Evolutionary conservation across 1,140 invertebrate species (phyloP).

Genomic region (Lamellibrachia luymesi): DNA sequence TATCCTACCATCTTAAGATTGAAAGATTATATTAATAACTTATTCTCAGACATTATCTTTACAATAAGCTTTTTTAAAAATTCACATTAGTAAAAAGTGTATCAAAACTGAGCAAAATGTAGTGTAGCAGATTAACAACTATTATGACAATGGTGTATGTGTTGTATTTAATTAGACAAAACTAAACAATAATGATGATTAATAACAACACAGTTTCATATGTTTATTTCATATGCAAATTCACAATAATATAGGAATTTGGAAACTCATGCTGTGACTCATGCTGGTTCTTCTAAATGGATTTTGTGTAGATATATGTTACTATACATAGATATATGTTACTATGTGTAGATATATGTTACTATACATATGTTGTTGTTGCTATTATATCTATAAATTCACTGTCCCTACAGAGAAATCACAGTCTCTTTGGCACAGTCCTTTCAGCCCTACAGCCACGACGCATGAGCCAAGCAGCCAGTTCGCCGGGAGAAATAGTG

Average conservation of each 20-base stretch:
- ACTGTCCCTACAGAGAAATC: constrained; percentile 76
- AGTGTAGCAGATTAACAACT: background rate
- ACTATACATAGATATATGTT: background rate
- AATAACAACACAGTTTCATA: background rate
- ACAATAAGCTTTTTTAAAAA: background rate
- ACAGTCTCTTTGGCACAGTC: constrained; percentile 84
- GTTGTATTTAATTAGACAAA: background rate
- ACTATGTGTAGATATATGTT: background rate
- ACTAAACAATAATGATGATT: background rate
- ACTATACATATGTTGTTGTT: no score
- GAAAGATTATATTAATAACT: no score
- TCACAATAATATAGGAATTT: background rate
- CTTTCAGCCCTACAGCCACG: constrained; percentile 49
- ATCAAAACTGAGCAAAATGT: background rate
- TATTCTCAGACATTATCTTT: no score
- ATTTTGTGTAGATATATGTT: background rate
- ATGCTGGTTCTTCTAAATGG: background rate
- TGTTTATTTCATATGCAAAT: background rate
- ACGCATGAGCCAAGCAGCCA: constrained; percentile 25
- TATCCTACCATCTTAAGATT: no score
- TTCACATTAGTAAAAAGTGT: background rate
- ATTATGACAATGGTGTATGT: background rate
- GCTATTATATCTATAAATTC: background rate
- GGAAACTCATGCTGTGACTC: background rate
- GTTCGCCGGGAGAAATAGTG: constrained; percentile 29